These are phyloP conservation scores for Actias luna DNA, from an alignment of 2,888 invertebrate species.

Conservation along the genomic window DNA sequence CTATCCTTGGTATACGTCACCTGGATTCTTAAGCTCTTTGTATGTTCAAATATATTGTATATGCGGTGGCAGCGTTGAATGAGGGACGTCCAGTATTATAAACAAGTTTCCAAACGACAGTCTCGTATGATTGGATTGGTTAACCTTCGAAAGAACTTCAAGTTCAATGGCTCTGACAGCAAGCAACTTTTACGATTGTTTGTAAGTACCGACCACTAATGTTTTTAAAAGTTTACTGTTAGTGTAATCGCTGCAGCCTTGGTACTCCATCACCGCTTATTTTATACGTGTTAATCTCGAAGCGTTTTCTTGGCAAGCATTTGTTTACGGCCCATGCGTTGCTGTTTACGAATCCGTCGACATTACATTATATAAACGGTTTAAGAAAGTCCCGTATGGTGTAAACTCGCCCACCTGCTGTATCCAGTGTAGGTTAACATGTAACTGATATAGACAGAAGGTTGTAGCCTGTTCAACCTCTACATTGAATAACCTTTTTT, in stretches of 20 bases:
- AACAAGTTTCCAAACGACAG: constrained; percentile 13
- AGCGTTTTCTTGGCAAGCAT: constrained; percentile 23
- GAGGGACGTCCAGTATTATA: not conserved
- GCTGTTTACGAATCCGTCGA: constrained; percentile 22
- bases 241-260: constrained; percentile 15
- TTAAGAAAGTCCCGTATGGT: constrained; percentile 51
- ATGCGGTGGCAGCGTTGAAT: not conserved
- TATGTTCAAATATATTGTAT: not conserved
- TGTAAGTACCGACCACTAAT: constrained; percentile 5
- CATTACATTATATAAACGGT: constrained; percentile 21
- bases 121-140: constrained; percentile 5
- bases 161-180: constrained; percentile 8
- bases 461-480: constrained; percentile 52
- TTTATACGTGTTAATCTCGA: constrained; percentile 23
- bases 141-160: constrained; percentile 8
- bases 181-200: constrained; percentile 10
- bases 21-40: not conserved
- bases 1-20: not conserved
- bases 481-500: constrained; percentile 42
- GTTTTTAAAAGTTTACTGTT: constrained; percentile 36
- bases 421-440: constrained; percentile 50
- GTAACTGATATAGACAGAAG: constrained; percentile 61
- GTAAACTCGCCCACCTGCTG: constrained; percentile 39
- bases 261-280: constrained; percentile 20
- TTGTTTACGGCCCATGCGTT: constrained; percentile 24